A percentile compares a stretch with the other conserved stretches of the same genome.
phyloP scores from a whole-genome alignment of 2,113 vertebrate genomes.

The Synodontis membranacea region DNA sequence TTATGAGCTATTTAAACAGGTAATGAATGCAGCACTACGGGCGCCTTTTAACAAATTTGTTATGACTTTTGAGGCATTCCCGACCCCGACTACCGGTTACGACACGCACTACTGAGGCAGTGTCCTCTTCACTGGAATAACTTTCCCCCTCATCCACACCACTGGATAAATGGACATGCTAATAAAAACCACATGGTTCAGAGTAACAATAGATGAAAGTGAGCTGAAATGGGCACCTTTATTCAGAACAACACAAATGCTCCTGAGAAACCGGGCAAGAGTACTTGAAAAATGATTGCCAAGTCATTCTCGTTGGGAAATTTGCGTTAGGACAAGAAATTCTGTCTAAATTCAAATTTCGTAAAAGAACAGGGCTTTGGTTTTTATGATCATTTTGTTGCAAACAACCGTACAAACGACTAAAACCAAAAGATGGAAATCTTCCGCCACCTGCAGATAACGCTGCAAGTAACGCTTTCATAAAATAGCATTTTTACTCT shows the following conservation, averaged over 20 bases:
- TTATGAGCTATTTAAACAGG: not conserved
- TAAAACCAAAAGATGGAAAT: not conserved
- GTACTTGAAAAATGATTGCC: not conserved
- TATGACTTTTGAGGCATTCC: not conserved
- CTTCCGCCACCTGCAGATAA: not conserved
- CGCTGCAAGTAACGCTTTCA: not conserved
- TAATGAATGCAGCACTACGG: no score
- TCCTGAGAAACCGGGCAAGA: not conserved
- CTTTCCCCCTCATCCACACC: not conserved
- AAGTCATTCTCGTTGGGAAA: not conserved
- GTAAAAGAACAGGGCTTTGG: not conserved
- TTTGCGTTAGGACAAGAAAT: not conserved
- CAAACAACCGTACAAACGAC: not conserved
- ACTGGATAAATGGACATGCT: slow-evolving; percentile 1
- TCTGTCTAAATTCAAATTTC: not conserved
- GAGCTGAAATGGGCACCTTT: slow-evolving; percentile 32
- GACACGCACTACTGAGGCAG: not conserved
- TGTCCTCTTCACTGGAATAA: not conserved
- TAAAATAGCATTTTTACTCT: not conserved
- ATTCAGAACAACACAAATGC: not conserved
- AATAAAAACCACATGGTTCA: slow-evolving; percentile 44
- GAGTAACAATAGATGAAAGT: slow-evolving; percentile 31
- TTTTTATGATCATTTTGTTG: not conserved
- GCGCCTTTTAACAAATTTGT: not conserved
- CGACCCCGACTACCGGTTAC: not conserved